phyloP scores from a whole-genome alignment of 2,113 vertebrate species.

The Egretta garzetta region DNA sequence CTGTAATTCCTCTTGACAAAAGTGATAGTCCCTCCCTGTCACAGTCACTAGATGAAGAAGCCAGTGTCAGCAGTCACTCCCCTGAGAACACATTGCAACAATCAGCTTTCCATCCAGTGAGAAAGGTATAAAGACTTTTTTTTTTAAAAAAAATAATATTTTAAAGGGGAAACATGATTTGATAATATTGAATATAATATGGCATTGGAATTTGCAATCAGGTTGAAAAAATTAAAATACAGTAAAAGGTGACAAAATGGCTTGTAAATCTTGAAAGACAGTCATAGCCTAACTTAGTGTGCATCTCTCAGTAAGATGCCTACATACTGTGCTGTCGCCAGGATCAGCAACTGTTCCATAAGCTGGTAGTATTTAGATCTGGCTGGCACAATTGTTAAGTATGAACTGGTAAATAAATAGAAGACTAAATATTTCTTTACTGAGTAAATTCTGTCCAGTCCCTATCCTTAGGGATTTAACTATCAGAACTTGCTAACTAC shows the following conservation, averaged over 20 bases:
- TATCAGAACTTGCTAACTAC: not conserved
- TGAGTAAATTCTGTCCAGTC: not conserved
- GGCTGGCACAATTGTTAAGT: not conserved
- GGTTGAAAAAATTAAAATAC: not conserved
- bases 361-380: not conserved
- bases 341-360: not conserved
- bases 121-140: constrained; percentile 72
- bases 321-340: not conserved
- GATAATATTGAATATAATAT: not conserved
- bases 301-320: not conserved
- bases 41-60: constrained; percentile 65
- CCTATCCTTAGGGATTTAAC: not conserved
- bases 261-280: not conserved
- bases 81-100: constrained; percentile 52
- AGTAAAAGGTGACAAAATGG: not conserved
- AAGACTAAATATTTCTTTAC: not conserved
- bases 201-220: not conserved
- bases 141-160: not conserved
- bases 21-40: constrained; percentile 24
- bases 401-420: not conserved
- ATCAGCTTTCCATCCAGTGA: constrained; percentile 63
- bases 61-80: constrained; percentile 33
- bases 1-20: constrained; percentile 58
- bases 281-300: not conserved
- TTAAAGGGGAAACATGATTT: not conserved